Base-by-base conservation (phyloP, 2,888 invertebrate species). In the Megalurothrips usitatus region DNA sequence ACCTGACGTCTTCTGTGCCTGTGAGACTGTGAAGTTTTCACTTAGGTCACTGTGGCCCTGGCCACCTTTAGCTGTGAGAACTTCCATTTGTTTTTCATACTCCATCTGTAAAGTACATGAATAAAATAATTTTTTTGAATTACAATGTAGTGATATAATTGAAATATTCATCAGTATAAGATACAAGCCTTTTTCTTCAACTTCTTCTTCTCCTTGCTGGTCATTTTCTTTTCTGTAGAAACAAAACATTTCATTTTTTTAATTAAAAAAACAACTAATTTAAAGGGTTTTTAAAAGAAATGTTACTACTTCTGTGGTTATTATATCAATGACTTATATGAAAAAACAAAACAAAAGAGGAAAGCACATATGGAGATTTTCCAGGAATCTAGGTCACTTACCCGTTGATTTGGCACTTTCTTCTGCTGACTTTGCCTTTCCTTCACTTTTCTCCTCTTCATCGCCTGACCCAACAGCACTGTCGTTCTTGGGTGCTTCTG, bases 1-100 rank as follows among this genome's bases (percentile, higher is more conserved):
- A 79, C 88, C 88, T 80, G 88, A 88, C 58, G 89, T 92, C 91
- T 84, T 92, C 90, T 90, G 90, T 81, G 94, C 94, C 85, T 93
- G 93, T 8, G 98, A 98, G 83, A 99, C 95, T 6, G 98, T 96
- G 86, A 99, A 99, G 88, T 99, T 98, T 63, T 94, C 94, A 82
- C 95, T 96, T 23, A 97, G 88, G 81, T 96, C 96, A 75, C 96
- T 96, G 86, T 95, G 94, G 0, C 96, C 96, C 86, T 94, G 93
- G 0, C 96, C 96, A 28, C 96, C 96, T 87, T 96, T 94, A 86
- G 93, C 94, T 1, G 94, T 92, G 88, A 96, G 88, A 84, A 93
- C 86, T 86, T 96, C 96, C 91, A 96, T 90, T 86, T 96, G 94
- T 85, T 93, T 93, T 85, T 96, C 95, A 87, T 94, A 96, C 85